These are phyloP conservation scores for Helobdella robusta DNA, from an alignment of 2,888 invertebrate species.

Conservation along the genomic window DNA sequence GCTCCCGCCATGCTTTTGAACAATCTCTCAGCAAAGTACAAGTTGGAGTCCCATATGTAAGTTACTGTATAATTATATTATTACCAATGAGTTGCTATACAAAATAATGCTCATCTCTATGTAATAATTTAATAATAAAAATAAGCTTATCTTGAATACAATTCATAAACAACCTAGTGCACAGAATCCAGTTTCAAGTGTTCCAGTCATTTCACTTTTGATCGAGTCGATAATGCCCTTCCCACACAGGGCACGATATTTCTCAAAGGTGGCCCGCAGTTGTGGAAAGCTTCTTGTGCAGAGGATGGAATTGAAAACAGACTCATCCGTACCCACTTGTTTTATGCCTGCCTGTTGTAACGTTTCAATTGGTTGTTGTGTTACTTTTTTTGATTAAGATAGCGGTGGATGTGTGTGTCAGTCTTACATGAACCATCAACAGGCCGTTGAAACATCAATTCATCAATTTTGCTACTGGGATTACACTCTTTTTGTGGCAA, in stretches of 20 bases:
- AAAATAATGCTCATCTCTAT: too few relatives aligned
- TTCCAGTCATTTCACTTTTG: conserved; percentile 44
- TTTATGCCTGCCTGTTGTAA: conserved; percentile 43
- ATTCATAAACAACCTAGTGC: conserved; percentile 38
- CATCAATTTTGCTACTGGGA: too few relatives aligned
- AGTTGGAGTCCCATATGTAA: conserved; percentile 41
- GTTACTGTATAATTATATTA: too few relatives aligned
- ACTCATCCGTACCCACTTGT: conserved; percentile 42
- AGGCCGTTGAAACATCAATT: too few relatives aligned
- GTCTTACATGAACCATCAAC: too few relatives aligned
- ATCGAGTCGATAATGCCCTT: conserved; percentile 42
- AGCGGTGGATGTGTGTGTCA: too few relatives aligned
- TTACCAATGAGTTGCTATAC: too few relatives aligned
- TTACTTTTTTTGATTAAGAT: too few relatives aligned
- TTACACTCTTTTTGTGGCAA: too few relatives aligned
- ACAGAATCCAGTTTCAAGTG: conserved; percentile 40
- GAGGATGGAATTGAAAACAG: conserved; percentile 40
- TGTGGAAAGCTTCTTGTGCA: conserved; percentile 38
- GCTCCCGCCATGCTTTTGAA: conserved; percentile 42
- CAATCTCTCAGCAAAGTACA: conserved; percentile 44
- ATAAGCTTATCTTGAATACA: too few relatives aligned
- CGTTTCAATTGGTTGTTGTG: too few relatives aligned
- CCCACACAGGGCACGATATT: conserved; percentile 28
- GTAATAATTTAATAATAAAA: too few relatives aligned
- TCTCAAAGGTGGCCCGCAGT: conserved; percentile 37